Evolutionary conservation across 2,797 vertebrate genomes (phyloP), one percentile per base, ranked within the genome.

Genomic region (Sparus aurata): DNA sequence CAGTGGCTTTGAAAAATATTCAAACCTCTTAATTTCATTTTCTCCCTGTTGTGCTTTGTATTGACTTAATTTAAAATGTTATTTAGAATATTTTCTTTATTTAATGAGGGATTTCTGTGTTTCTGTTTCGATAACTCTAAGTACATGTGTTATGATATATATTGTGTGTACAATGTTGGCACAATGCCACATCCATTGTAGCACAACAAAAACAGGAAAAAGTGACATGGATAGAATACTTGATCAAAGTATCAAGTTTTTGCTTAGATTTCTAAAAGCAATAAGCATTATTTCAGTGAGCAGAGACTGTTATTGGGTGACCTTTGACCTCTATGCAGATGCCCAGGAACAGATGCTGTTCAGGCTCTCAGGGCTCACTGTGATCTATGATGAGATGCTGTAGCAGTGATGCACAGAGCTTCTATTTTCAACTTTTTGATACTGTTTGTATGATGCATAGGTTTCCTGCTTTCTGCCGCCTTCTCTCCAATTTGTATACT

Each of bases 381-480:
- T 83, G 62, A 68, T 77, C 65, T 77, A 34, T 80, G 46, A 63
- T 70, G 23, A 67, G 4, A 27, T 15, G n/a, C 20, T 70, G 70
- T 46, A 70, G 73, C 73, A 15, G n/a, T 23, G 54, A 75, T 47
- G 34, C n/a, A 60, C 22, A 66, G 5, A 74, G 23, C 53, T 84
- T 87, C 49, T 63, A 34, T 89, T 79, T 90, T 73, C 59, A 74
- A 57, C 73, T 60, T 87, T 89, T 88, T 87, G 67, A 77, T 89
- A 86, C 65, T 20, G 41, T 91, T 85, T 90, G 60, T 82, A 80
- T 67, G 22, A 54, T 52, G 72, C 77, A 43, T 82, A 57, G 67
- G 22, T 80, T 75, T 81, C 73, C 77, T 75, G 63, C 46, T 73
- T 64, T 73, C 54, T 82, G 41, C 50, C 38, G 62, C 62, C 70